These are phyloP conservation scores for Dermatemys mawii DNA, from an alignment of 2,113 vertebrate species.

Conservation along the genomic window DNA sequence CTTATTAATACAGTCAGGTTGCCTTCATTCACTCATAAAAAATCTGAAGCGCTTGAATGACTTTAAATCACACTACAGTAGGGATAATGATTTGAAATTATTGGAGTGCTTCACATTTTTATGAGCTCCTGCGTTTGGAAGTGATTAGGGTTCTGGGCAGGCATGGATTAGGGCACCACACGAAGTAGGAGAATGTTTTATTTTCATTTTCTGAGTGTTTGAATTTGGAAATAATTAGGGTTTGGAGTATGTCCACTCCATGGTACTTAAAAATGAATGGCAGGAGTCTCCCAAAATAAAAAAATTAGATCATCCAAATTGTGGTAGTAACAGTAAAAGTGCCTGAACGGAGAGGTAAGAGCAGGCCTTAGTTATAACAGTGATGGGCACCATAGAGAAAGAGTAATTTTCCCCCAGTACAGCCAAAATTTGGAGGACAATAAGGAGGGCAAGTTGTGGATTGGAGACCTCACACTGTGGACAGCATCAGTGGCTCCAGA, in stretches of 20 bases:
- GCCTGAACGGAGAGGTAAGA: neutral
- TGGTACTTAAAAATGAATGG: neutral
- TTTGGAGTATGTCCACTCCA: neutral
- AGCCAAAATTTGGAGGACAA: neutral
- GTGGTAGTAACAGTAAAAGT: neutral
- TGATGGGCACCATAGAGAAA: neutral
- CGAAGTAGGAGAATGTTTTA: neutral
- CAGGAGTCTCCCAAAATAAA: neutral
- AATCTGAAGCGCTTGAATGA: conserved; percentile 38
- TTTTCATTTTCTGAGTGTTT: neutral
- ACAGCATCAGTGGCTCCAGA: neutral
- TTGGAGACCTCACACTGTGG: neutral
- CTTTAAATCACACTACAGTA: conserved; percentile 43
- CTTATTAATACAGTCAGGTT: conserved; percentile 48
- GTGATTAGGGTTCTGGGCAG: neutral
- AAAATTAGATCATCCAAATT: neutral
- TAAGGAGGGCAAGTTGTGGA: neutral
- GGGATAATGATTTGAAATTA: conserved; percentile 53
- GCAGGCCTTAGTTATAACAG: neutral
- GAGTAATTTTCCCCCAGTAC: neutral
- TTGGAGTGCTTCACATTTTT: conserved; percentile 50
- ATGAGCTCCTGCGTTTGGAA: conserved; percentile 31
- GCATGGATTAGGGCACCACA: neutral
- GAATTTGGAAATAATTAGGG: neutral
- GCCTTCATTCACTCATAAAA: conserved; percentile 42